Conservation (phyloP, 2,113 vertebrate genomes). For the Spilogale gracilis region DNA sequence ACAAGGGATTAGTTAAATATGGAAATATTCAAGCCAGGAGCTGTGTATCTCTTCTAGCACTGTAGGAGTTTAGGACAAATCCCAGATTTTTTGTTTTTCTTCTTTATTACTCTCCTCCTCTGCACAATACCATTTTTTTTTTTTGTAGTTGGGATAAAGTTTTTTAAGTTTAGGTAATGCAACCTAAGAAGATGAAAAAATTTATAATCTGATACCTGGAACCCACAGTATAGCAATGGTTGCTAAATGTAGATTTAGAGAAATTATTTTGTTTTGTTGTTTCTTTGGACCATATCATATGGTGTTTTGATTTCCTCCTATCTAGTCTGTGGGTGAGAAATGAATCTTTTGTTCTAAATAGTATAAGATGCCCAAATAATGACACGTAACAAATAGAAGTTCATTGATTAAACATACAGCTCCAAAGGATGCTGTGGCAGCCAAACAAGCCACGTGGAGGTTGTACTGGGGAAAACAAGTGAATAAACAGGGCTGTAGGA, state of each 20-base stretch:
- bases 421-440: background rate
- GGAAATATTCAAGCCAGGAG: background rate
- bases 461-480: background rate
- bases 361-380: background rate
- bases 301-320: background rate
- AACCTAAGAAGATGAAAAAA: background rate
- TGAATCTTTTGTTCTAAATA: background rate
- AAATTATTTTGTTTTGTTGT: background rate
- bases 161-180: constrained; percentile 1
- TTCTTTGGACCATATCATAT: background rate
- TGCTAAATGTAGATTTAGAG: background rate
- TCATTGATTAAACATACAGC: background rate
- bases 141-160: background rate
- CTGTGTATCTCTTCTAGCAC: background rate
- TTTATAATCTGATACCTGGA: background rate
- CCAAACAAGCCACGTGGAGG: too few relatives aligned
- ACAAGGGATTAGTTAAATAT: background rate
- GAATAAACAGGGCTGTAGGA: background rate
- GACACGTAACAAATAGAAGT: background rate
- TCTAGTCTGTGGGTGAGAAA: background rate
- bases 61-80: background rate
- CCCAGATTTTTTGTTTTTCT: background rate
- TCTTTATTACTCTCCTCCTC: background rate
- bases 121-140: background rate
- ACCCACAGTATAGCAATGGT: background rate